A percentile compares a stretch with the other conserved stretches of the same genome.
Conservation (phyloP, 2,113 vertebrate species). For the Thamnophis sirtalis region DNA sequence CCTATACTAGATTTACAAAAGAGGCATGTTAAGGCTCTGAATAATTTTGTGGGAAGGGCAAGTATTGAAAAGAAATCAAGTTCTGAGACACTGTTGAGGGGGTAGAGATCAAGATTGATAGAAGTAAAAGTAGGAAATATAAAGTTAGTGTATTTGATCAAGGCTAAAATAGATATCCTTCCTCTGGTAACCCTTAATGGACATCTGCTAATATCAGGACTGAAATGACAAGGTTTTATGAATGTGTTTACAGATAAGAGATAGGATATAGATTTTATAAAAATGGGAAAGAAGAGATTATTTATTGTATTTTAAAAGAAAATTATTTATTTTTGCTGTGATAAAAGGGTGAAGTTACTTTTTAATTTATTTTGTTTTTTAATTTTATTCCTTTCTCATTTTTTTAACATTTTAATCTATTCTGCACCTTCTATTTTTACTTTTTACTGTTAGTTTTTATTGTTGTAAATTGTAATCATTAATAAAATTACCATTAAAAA, state of each 20-base stretch:
- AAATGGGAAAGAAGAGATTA: background rate
- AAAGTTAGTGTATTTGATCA: background rate
- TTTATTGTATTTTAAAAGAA: background rate
- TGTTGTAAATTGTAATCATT: background rate
- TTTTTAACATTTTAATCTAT: background rate
- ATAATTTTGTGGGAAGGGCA: background rate
- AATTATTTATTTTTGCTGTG: background rate
- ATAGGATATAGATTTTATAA: background rate
- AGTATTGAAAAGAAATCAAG: background rate
- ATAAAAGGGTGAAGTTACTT: background rate
- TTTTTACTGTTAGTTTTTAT: background rate
- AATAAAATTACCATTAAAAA: background rate
- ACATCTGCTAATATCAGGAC: background rate
- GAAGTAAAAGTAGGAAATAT: background rate
- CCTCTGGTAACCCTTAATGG: background rate
- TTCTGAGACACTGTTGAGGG: background rate
- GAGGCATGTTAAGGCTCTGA: background rate
- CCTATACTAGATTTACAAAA: background rate
- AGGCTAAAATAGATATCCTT: background rate
- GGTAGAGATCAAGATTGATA: background rate
- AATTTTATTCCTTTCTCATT: background rate
- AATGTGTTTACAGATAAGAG: background rate
- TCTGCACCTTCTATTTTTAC: background rate
- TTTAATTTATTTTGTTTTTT: background rate
- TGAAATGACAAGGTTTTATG: background rate